Evolutionary conservation across 2,888 invertebrate genomes (phyloP).

Genomic region (Aphodius sticticus): DNA sequence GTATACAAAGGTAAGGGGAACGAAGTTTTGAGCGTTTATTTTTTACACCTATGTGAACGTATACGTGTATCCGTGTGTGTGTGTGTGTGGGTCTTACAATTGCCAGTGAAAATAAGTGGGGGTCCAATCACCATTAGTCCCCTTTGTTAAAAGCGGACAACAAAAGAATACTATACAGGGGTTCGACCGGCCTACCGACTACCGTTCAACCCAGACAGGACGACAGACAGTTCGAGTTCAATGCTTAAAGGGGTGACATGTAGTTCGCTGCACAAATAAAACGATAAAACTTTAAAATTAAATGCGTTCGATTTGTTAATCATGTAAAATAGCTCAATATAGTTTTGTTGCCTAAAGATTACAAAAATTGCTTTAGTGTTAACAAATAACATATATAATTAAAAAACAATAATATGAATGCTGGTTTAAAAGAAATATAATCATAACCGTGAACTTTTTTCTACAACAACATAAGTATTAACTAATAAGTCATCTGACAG

Average conservation of each 20-base stretch:
- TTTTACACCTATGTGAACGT: conserved; percentile 4
- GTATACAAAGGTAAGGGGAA: conserved; percentile 6
- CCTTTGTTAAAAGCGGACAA: conserved; percentile 31
- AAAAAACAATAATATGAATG: no score
- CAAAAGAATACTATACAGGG: conserved; percentile 27
- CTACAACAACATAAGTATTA: no score
- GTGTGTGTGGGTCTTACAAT: conserved; percentile 9
- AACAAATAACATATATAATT: no score
- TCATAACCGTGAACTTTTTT: no score
- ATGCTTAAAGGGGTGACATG: not conserved
- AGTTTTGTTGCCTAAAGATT: no score
- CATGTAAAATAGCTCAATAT: not conserved
- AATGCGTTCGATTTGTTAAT: no score
- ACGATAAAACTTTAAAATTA: not conserved
- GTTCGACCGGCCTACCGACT: conserved; percentile 27
- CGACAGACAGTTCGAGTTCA: not conserved
- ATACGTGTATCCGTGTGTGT: conserved; percentile 15
- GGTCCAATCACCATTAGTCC: conserved; percentile 35
- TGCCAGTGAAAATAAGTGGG: conserved; percentile 28
- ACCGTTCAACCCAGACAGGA: not conserved
- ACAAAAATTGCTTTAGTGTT: no score
- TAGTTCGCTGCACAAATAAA: not conserved
- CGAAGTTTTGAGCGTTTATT: conserved; percentile 21
- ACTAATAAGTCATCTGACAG: no score
- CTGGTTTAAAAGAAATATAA: no score